phyloP scores from a whole-genome alignment of 2,888 invertebrate species.

The Caradrina clavipalpis region DNA sequence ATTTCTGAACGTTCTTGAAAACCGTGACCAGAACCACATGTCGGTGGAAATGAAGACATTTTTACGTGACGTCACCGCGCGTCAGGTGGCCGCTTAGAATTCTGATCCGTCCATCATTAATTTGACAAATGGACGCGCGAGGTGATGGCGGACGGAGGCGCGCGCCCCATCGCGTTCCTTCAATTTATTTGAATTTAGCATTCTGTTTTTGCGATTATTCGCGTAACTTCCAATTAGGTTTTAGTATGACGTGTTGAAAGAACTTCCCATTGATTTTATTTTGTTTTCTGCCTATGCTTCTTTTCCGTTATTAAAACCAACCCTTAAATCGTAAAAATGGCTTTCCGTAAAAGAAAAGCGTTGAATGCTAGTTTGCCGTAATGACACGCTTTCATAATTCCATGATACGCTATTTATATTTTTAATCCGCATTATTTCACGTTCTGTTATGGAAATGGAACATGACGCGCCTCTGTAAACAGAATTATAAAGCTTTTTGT shows the following conservation, averaged over 20 bases:
- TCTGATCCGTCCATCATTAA: slow-evolving; percentile 86
- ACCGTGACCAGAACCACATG: slow-evolving; percentile 37
- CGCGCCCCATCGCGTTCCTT: slow-evolving; percentile 68
- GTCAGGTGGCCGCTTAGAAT: slow-evolving; percentile 78
- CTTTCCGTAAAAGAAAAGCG: slow-evolving; percentile 16
- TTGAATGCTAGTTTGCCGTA: slow-evolving; percentile 2
- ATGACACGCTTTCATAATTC: slow-evolving; percentile 9
- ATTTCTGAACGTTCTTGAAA: slow-evolving; percentile 12
- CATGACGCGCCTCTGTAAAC: slow-evolving; percentile 74
- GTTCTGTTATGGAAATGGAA: slow-evolving; percentile 68
- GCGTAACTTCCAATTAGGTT: slow-evolving; percentile 68
- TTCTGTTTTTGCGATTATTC: slow-evolving; percentile 72
- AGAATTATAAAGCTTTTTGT: slow-evolving; percentile 70
- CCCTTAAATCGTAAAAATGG: slow-evolving; percentile 16
- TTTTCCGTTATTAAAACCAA: slow-evolving; percentile 23
- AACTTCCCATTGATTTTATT: slow-evolving; percentile 17
- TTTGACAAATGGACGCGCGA: slow-evolving; percentile 85
- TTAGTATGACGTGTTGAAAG: slow-evolving; percentile 65
- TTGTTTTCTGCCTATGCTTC: slow-evolving; percentile 27
- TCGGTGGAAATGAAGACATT: slow-evolving; percentile 64
- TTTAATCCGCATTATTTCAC: slow-evolving; percentile 68
- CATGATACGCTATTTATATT: slow-evolving; percentile 37
- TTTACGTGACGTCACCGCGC: slow-evolving; percentile 62
- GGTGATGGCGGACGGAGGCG: slow-evolving; percentile 70
- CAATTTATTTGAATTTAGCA: slow-evolving; percentile 75